Evolutionary conservation across 2,113 vertebrate species (phyloP).

Genomic region (Mohoua ochrocephala): DNA sequence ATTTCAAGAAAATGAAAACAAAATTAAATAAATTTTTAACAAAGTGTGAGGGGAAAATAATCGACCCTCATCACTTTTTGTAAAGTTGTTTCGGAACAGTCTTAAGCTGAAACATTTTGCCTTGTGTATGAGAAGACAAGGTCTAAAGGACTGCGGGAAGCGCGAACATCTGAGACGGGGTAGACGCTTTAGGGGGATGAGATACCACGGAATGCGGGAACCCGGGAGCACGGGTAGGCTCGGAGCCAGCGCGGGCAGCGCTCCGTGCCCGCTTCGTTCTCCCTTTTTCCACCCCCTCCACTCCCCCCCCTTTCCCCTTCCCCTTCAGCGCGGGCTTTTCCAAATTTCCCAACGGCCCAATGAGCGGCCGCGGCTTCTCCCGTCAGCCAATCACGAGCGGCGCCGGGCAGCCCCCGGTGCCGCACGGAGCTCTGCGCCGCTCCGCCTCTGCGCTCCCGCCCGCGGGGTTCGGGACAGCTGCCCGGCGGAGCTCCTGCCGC

Average conservation of each 20-base stretch:
- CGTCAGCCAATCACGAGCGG: fast-evolving
- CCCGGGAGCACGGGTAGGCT: fast-evolving
- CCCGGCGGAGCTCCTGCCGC: not conserved
- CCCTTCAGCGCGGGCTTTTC: not conserved
- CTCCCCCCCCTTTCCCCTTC: too few species aligned
- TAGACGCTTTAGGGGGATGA: fast-evolving
- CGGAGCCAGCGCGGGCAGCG: too few species aligned
- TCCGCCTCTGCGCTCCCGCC: fast-evolving
- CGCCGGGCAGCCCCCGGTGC: fast-evolving
- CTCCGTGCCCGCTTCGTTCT: fast-evolving
- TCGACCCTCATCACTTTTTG: fast-evolving
- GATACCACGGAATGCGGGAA: fast-evolving
- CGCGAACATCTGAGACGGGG: fast-evolving
- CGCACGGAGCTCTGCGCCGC: fast-evolving
- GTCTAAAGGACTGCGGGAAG: fast-evolving
- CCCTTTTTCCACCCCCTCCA: not conserved
- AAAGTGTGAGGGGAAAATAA: fast-evolving
- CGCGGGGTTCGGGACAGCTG: fast-evolving
- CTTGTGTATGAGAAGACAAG: fast-evolving
- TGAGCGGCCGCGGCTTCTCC: not conserved
- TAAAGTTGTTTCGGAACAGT: fast-evolving
- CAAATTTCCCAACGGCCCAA: not conserved
- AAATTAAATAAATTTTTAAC: too few species aligned
- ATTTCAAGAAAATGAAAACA: too few species aligned
- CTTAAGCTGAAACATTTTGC: fast-evolving